Conservation (phyloP, 2,888 invertebrate genomes). For the Cremastinae sp. region DNA sequence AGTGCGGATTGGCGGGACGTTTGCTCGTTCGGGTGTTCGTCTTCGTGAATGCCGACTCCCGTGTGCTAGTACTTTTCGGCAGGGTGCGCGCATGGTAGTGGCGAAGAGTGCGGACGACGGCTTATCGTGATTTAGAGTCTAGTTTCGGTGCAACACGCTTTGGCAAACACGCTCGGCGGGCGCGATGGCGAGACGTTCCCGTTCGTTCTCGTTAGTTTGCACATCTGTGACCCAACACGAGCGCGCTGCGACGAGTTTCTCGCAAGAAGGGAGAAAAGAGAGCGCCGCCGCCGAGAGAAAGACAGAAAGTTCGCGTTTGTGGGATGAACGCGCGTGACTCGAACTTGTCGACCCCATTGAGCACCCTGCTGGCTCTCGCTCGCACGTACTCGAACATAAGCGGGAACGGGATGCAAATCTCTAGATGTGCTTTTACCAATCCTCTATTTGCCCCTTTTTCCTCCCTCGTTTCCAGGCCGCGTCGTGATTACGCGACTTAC, state of each 20-base stretch:
- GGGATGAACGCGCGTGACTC: conserved; percentile 53
- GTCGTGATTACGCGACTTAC: conserved; percentile 56
- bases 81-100: conserved; percentile 35
- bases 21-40: conserved; percentile 12
- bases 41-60: background rate
- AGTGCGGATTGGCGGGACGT: conserved; percentile 56
- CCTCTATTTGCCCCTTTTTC: conserved; percentile 45
- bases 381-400: conserved; percentile 38
- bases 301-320: conserved; percentile 23
- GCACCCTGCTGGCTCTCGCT: conserved; percentile 12
- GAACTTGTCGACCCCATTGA: conserved; percentile 43
- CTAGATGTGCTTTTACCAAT: conserved; percentile 54
- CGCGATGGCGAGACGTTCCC: conserved; percentile 42
- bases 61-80: conserved; percentile 28
- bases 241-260: conserved; percentile 24
- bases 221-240: conserved; percentile 60
- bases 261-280: conserved; percentile 31
- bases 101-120: conserved; percentile 52
- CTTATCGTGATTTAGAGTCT: conserved; percentile 64
- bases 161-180: conserved; percentile 57
- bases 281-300: conserved; percentile 44
- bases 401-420: conserved; percentile 52
- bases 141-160: conserved; percentile 64
- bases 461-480: conserved; percentile 20
- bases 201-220: conserved; percentile 64